Evolutionary conservation across 1,140 invertebrate species (phyloP), one percentile per base, ranked within the genome.

Genomic region (Temnothorax curvispinosus): DNA sequence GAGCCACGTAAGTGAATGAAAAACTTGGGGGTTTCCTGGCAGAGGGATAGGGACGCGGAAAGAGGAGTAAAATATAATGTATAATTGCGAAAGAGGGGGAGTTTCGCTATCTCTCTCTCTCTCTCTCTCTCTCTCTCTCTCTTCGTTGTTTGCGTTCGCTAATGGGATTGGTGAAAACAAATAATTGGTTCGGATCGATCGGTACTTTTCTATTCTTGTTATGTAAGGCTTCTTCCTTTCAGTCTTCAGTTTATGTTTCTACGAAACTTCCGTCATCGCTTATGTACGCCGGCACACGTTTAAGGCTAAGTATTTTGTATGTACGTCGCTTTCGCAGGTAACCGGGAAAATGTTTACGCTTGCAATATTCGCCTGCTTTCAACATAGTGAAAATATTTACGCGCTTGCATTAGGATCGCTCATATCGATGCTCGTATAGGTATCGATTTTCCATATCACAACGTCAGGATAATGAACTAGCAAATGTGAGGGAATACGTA

Each of bases 1-100:
- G 92, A 91, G 74, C 92, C 90, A 74, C 92, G 93, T 94, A 91
- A 94, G 93, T 93, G 65, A 89, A 85, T 74, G 81, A 86, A 91
- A 84, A 91, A 82, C 78, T 60, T 74, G 65, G 6, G 18, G n/a
- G 76, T 32, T 35, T 50, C 9, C 11, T 58, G 1, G 21, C 15
- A 27, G 32, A 41, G n/a, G 65, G 35, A 69, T 35, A 67, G 3
- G 41, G 6, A 65, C 27, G 15, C 41, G 32, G 18, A 58, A 38
- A 65, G 41, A 72, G 27, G 38, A 44, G 75, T 78, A 81, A 82
- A 76, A 64, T 44, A 69, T 84, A 84, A 75, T 62, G 47, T 50
- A 56, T 60, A 75, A 60, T 84, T 60, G 80, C 32, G 27, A 47
- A 18, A 54, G 15, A 21, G 13, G 18, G 9, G 21, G 8, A n/a